Percentiles rank a stretch among this genome's conserved stretches.
Evolutionary conservation across 2,113 vertebrate genomes (phyloP).

Genomic region (Microtus ochrogaster): DNA sequence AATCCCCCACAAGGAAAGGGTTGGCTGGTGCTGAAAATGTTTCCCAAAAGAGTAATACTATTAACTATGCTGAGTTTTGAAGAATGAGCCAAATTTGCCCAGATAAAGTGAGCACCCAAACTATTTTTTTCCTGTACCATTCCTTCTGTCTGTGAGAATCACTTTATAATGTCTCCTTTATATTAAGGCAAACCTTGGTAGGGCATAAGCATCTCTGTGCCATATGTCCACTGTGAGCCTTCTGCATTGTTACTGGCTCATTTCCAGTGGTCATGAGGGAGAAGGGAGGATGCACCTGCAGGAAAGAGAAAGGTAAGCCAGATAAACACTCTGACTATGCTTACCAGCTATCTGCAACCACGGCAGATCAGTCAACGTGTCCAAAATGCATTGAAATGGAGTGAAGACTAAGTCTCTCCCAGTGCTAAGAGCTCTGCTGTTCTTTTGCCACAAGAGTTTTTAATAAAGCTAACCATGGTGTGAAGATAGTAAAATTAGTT

Average conservation of each 20-base stretch:
- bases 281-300: slow-evolving; percentile 31
- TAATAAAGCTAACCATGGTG: background rate
- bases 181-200: slow-evolving; percentile 4
- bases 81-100: background rate
- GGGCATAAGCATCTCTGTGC: fast-evolving
- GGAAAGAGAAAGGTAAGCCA: background rate
- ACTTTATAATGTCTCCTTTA: slow-evolving; percentile 20
- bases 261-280: slow-evolving; percentile 58
- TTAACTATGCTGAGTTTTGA: background rate
- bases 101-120: background rate
- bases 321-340: slow-evolving; percentile 12
- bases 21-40: background rate
- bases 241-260: slow-evolving; percentile 64
- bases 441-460: background rate
- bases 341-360: slow-evolving; percentile 30
- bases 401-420: background rate
- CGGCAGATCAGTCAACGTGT: slow-evolving; percentile 49
- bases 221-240: slow-evolving; percentile 39
- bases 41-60: background rate
- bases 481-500: background rate
- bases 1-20: background rate
- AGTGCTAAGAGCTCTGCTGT: background rate
- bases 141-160: slow-evolving; percentile 36
- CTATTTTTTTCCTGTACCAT: background rate
- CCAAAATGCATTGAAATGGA: background rate